These are phyloP conservation scores for Poecilia velifera DNA, from an alignment of 2,797 vertebrate species.

Conservation along the genomic window DNA sequence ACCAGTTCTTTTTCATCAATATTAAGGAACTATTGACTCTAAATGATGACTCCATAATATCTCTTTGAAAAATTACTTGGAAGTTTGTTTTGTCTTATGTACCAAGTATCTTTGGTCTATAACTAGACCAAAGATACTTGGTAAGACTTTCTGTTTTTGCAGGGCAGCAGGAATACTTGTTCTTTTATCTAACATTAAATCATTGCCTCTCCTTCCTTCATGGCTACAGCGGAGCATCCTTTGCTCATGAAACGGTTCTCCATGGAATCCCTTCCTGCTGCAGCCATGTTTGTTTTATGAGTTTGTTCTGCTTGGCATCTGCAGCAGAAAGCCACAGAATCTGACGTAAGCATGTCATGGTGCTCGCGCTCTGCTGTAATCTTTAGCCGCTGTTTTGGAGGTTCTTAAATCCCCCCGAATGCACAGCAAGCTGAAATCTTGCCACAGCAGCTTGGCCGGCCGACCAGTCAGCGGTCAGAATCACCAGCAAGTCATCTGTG, in stretches of 20 bases:
- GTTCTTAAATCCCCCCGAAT: conserved; percentile 50
- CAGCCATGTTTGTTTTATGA: conserved; percentile 30
- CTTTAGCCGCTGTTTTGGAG: conserved; percentile 42
- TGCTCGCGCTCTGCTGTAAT: conserved; percentile 49
- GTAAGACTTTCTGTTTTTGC: too few species aligned
- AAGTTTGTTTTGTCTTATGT: too few species aligned
- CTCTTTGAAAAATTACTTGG: too few species aligned
- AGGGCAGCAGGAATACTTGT: not conserved
- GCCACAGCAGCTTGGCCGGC: conserved; percentile 48
- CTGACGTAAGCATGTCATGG: conserved; percentile 43
- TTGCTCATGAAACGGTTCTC: not conserved
- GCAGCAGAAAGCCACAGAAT: conserved; percentile 37
- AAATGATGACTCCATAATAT: too few species aligned
- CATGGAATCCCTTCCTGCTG: not conserved
- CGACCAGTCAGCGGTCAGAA: conserved; percentile 32
- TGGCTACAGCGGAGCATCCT: not conserved
- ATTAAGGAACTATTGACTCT: too few species aligned
- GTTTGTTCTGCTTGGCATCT: conserved; percentile 36
- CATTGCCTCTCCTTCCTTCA: not conserved
- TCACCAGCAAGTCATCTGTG: conserved; percentile 37
- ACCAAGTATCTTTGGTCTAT: too few species aligned
- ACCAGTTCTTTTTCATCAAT: too few species aligned
- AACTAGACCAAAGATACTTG: too few species aligned
- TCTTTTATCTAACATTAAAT: not conserved
- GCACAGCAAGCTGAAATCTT: conserved; percentile 53